Evolutionary conservation across 2,797 vertebrate genomes (phyloP).

Genomic region (Heterohyrax brucei): DNA sequence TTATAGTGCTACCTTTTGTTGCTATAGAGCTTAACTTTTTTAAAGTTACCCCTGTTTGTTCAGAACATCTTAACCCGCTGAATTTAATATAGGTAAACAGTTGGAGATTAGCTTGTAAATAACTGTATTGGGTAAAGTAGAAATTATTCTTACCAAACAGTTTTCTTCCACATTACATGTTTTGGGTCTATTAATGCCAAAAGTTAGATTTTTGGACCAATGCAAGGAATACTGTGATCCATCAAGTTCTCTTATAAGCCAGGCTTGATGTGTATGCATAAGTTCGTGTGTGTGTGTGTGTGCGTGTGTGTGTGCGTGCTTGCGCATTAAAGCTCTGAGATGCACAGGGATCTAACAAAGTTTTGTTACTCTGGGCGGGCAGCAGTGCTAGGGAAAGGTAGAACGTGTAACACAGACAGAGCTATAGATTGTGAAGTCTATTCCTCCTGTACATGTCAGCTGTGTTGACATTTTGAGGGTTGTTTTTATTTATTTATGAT

Average conservation of each 20-base stretch:
- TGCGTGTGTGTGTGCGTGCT: not conserved
- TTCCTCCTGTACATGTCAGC: not conserved
- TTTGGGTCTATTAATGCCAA: not conserved
- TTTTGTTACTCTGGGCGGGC: not conserved
- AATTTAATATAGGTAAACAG: slow-evolving; percentile 7
- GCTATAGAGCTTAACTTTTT: not conserved
- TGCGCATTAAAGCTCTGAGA: not conserved
- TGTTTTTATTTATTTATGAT: not conserved
- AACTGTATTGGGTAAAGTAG: not conserved
- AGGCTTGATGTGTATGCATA: not conserved
- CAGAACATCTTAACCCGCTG: slow-evolving; percentile 9
- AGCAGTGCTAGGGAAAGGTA: not conserved
- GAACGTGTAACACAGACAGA: not conserved
- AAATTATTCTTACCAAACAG: not conserved
- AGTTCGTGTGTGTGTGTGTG: not conserved
- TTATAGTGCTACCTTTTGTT: slow-evolving; percentile 45
- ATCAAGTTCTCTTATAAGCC: not conserved
- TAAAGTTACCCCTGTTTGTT: slow-evolving; percentile 9
- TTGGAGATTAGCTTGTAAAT: slow-evolving; percentile 41
- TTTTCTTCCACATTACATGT: slow-evolving; percentile 21
- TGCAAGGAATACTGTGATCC: not conserved
- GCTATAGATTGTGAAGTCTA: not conserved
- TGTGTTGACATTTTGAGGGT: not conserved
- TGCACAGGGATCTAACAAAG: not conserved
- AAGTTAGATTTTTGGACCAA: slow-evolving; percentile 60